These are phyloP conservation scores for Indicator indicator DNA, from an alignment of 2,113 vertebrate genomes.

Conservation along the genomic window DNA sequence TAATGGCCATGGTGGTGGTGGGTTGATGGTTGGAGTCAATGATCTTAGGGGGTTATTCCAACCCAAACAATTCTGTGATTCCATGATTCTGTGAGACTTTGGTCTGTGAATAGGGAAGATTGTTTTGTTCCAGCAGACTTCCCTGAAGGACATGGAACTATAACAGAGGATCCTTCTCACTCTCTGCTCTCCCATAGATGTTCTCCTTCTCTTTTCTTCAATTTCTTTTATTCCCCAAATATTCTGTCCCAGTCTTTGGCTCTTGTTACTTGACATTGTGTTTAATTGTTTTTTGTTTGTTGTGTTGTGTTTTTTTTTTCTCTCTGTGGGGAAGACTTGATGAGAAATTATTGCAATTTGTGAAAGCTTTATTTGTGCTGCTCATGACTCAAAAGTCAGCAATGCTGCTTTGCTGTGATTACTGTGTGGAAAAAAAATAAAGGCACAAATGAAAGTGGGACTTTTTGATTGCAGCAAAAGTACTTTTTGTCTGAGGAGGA, in stretches of 20 bases:
- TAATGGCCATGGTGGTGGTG: too few species aligned
- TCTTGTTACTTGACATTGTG: background rate
- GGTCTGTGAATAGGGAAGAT: background rate
- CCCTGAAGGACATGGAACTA: background rate
- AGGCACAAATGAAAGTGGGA: conserved; percentile 36
- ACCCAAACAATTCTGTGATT: too few species aligned
- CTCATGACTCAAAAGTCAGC: conserved; percentile 61
- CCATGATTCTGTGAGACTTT: too few species aligned
- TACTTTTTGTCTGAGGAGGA: background rate
- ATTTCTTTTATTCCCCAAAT: background rate
- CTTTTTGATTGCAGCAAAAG: conserved; percentile 22
- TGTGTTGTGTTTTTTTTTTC: background rate
- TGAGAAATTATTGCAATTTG: conserved; percentile 43
- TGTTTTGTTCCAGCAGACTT: background rate
- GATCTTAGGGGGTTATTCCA: too few species aligned
- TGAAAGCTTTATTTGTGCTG: conserved; percentile 64
- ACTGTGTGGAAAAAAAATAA: conserved; percentile 12
- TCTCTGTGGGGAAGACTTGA: conserved; percentile 55
- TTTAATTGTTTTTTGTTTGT: background rate
- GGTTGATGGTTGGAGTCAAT: too few species aligned
- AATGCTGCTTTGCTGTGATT: conserved; percentile 48
- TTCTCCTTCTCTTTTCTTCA: background rate
- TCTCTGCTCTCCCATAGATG: background rate
- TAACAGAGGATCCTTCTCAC: rapidly evolving
- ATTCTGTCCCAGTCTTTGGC: background rate